Percentiles rank a stretch among this genome's conserved stretches.
Conservation (phyloP, 2,113 vertebrate species). For the Tragelaphus imberbis region DNA sequence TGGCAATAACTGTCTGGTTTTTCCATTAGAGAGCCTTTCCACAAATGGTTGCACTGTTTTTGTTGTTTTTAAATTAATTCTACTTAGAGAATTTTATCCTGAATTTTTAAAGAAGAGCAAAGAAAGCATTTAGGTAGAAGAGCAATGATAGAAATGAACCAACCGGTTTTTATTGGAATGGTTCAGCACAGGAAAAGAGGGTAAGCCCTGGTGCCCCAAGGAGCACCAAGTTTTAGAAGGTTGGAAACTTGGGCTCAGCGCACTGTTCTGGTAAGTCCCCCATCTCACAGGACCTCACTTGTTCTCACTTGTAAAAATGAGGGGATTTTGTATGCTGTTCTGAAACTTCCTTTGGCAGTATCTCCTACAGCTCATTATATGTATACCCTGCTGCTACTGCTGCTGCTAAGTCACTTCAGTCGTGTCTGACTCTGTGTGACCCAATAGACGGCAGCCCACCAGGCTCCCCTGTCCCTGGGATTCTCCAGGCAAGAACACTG, state of each 20-base stretch:
- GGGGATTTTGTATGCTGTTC: background rate
- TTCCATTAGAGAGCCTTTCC: background rate
- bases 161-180: background rate
- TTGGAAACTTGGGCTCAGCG: background rate
- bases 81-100: background rate
- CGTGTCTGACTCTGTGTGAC: too few species aligned
- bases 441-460: too few species aligned
- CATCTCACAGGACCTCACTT: background rate
- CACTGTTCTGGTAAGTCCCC: background rate
- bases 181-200: background rate
- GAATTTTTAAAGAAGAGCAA: background rate
- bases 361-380: background rate
- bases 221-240: background rate
- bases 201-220: background rate
- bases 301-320: slow-evolving; percentile 31
- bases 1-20: background rate
- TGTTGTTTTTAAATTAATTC: slow-evolving; percentile 12
- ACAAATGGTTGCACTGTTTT: background rate
- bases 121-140: background rate
- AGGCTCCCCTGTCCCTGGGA: too few species aligned
- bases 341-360: background rate
- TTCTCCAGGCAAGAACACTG: too few species aligned
- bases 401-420: too few species aligned
- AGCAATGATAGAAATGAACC: background rate
- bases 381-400: too few species aligned